These are phyloP conservation scores for Proterorhinus semilunaris DNA, from an alignment of 2,113 vertebrate genomes.

Conservation along the genomic window DNA sequence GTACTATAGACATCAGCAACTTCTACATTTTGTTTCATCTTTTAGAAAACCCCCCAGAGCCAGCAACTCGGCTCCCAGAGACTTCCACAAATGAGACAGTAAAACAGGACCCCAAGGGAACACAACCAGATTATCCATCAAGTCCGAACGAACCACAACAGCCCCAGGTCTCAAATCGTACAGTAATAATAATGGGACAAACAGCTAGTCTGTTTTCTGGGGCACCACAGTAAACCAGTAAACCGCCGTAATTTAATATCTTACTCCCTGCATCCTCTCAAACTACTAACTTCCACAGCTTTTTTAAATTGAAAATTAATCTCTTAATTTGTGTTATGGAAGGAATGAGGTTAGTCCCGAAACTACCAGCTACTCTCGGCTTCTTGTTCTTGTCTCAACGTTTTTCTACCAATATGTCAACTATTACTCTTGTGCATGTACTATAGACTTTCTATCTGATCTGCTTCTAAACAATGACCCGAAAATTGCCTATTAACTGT, in stretches of 20 bases:
- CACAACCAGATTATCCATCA: conserved; percentile 3
- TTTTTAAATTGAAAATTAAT: too few relatives aligned
- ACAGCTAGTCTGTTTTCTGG: too few relatives aligned
- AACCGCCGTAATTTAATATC: too few relatives aligned
- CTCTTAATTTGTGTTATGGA: too few relatives aligned
- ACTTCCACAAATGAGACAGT: conserved; percentile 43
- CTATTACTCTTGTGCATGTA: neutral
- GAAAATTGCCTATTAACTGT: neutral
- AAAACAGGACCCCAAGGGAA: conserved; percentile 11
- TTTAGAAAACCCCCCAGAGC: conserved; percentile 25
- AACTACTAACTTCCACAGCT: too few relatives aligned
- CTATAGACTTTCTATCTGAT: neutral
- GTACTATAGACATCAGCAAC: neutral
- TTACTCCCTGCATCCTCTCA: too few relatives aligned
- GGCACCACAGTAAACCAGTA: too few relatives aligned
- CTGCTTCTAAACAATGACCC: neutral
- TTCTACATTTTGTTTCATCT: conserved; percentile 15
- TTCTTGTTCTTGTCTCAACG: neutral
- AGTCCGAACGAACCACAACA: conserved; percentile 6
- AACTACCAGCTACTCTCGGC: too few relatives aligned
- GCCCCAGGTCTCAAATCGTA: conserved; percentile 35
- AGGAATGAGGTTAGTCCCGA: too few relatives aligned
- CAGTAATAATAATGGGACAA: neutral
- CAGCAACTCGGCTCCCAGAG: neutral
- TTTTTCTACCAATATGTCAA: neutral